Evolutionary conservation across 2,888 invertebrate genomes (phyloP).

Genomic region (Ethmia dodecea): DNA sequence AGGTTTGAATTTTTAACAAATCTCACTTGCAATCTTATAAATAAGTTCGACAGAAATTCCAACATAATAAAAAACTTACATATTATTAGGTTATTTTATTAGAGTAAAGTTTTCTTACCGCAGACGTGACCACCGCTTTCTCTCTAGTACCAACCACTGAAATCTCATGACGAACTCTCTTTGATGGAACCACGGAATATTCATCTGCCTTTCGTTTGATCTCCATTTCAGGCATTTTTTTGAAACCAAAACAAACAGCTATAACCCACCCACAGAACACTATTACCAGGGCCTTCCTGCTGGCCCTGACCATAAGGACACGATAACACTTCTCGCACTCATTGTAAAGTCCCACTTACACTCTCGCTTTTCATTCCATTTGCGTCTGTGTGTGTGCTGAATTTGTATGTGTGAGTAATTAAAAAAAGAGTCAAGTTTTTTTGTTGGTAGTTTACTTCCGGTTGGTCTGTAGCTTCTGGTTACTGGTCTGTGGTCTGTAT

Average conservation of each 20-base stretch:
- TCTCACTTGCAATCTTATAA: background rate
- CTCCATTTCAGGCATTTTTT: constrained; percentile 67
- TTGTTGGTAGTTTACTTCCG: too few relatives aligned
- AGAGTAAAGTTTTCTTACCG: constrained; percentile 70
- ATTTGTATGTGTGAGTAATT: too few relatives aligned
- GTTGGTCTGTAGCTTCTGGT: too few relatives aligned
- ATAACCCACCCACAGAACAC: background rate
- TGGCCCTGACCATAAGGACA: too few relatives aligned
- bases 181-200: constrained; percentile 77
- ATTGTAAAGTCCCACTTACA: too few relatives aligned
- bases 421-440: too few relatives aligned
- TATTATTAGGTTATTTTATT: background rate
- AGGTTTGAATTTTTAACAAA: too few relatives aligned
- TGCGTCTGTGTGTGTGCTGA: too few relatives aligned
- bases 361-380: too few relatives aligned
- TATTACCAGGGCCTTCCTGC: too few relatives aligned
- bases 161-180: constrained; percentile 84
- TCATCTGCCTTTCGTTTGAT: constrained; percentile 81
- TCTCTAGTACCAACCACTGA: constrained; percentile 84
- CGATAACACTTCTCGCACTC: too few relatives aligned
- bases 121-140: constrained; percentile 83
- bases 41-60: background rate
- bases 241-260: background rate
- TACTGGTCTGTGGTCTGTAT: too few relatives aligned
- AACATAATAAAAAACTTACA: background rate